Conservation (phyloP, 1,140 invertebrate genomes). For the Xylocopa sonorina region DNA sequence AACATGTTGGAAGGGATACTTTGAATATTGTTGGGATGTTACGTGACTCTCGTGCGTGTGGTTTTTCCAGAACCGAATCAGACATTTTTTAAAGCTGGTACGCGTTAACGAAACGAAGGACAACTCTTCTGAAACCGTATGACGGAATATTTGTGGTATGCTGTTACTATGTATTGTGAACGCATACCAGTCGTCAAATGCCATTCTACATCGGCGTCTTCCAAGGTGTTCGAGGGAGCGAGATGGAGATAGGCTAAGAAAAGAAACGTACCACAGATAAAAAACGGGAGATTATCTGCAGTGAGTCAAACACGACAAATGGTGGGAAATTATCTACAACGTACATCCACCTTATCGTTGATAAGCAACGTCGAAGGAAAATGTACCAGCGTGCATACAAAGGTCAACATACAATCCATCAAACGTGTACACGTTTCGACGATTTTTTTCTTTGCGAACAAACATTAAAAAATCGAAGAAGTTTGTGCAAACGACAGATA, state of each 20-base stretch:
- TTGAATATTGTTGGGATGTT: no score
- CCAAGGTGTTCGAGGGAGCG: not conserved
- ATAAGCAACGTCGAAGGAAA: not conserved
- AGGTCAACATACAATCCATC: not conserved
- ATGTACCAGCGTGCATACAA: not conserved
- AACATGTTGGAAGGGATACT: no score
- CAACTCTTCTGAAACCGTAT: not conserved
- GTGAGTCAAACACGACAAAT: constrained; percentile 10
- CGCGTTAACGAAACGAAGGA: no score
- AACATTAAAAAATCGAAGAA: no score
- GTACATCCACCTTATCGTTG: constrained; percentile 19
- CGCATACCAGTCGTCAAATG: not conserved
- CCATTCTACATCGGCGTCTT: not conserved
- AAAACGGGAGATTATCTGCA: not conserved
- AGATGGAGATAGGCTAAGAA: no score
- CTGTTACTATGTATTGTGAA: not conserved
- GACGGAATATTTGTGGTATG: not conserved
- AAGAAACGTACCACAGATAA: not conserved
- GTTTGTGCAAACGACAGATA: no score
- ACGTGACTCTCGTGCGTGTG: no score
- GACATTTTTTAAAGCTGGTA: no score
- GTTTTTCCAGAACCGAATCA: no score
- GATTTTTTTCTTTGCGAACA: not conserved
- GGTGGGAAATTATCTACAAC: constrained; percentile 20
- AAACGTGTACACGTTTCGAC: not conserved